Percentiles rank a stretch among this genome's conserved stretches.
phyloP scores from a whole-genome alignment of 2,113 vertebrate species.

The Paramormyrops kingsleyae region DNA sequence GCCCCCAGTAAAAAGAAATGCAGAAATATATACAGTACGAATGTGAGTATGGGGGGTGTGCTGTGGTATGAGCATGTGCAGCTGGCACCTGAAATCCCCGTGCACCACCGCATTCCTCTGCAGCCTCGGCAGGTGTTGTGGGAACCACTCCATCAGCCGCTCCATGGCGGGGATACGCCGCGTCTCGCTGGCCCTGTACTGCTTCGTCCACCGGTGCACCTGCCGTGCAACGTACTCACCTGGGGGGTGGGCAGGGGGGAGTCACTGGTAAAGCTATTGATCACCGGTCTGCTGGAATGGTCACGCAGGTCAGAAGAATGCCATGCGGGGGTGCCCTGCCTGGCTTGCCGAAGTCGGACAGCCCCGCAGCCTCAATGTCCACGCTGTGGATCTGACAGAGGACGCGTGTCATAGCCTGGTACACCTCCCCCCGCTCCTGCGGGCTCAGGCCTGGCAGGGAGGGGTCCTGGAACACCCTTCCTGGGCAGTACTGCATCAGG shows the following conservation, averaged over 20 bases:
- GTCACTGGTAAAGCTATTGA: too few relatives aligned
- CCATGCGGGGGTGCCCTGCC: constrained; percentile 43
- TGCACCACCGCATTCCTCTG: constrained; percentile 61
- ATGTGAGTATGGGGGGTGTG: not conserved
- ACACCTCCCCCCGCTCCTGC: constrained; percentile 44
- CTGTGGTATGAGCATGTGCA: not conserved
- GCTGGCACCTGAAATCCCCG: constrained; percentile 68
- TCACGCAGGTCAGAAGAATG: not conserved
- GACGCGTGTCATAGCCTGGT: constrained; percentile 57
- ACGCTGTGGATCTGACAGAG: constrained; percentile 67
- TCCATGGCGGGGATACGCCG: constrained; percentile 63
- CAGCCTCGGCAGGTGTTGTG: constrained; percentile 58
- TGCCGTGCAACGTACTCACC: constrained; percentile 61
- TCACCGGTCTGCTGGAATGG: not conserved
- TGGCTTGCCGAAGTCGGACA: constrained; percentile 49
- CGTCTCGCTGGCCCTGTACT: constrained; percentile 61
- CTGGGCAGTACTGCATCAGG: constrained; percentile 66
- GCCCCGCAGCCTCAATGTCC: constrained; percentile 39
- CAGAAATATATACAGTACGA: not conserved
- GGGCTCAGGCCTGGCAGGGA: constrained; percentile 53
- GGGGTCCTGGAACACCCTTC: constrained; percentile 52
- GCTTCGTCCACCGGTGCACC: constrained; percentile 61
- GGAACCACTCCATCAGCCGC: constrained; percentile 70
- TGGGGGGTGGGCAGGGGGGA: constrained; percentile 23
- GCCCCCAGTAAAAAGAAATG: not conserved